Percentiles rank a stretch among this genome's conserved stretches.
Conservation (phyloP, 23 tunicate species). For the Diplosoma virens region DNA sequence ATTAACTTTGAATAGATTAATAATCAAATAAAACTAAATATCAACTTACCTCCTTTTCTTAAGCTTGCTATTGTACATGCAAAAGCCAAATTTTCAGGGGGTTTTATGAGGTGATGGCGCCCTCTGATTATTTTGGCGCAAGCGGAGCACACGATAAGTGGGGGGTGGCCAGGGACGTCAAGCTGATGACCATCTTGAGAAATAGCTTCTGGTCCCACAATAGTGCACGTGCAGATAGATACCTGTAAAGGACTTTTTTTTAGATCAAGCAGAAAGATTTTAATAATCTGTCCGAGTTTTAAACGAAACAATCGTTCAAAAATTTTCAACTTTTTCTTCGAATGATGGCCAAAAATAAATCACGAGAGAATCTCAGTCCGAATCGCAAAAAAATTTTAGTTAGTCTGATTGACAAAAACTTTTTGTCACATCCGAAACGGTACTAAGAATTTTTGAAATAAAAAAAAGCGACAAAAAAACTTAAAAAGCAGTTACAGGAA, state of each 20-base stretch:
- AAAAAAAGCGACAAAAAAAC: too few relatives aligned
- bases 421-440: too few relatives aligned
- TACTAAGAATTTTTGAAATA: too few relatives aligned
- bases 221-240: slow-evolving; percentile 69
- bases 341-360: neutral
- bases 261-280: too few relatives aligned
- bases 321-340: too few relatives aligned
- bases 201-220: slow-evolving; percentile 49
- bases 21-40: too few relatives aligned
- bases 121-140: slow-evolving; percentile 75
- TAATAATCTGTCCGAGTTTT: too few relatives aligned
- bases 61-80: slow-evolving; percentile 57
- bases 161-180: slow-evolving; percentile 26
- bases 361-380: neutral
- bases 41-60: slow-evolving; percentile 57
- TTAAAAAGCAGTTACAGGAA: too few relatives aligned
- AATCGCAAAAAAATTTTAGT: neutral
- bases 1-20: too few relatives aligned
- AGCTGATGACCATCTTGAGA: slow-evolving; percentile 64
- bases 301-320: too few relatives aligned
- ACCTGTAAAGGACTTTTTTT: slow-evolving; percentile 56
- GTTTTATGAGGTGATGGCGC: slow-evolving; percentile 35
- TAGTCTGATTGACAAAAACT: too few relatives aligned
- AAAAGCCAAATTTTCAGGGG: slow-evolving; percentile 53
- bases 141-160: slow-evolving; percentile 61